phyloP scores from a whole-genome alignment of 2,113 vertebrate species.

The Montifringilla adamsi region DNA sequence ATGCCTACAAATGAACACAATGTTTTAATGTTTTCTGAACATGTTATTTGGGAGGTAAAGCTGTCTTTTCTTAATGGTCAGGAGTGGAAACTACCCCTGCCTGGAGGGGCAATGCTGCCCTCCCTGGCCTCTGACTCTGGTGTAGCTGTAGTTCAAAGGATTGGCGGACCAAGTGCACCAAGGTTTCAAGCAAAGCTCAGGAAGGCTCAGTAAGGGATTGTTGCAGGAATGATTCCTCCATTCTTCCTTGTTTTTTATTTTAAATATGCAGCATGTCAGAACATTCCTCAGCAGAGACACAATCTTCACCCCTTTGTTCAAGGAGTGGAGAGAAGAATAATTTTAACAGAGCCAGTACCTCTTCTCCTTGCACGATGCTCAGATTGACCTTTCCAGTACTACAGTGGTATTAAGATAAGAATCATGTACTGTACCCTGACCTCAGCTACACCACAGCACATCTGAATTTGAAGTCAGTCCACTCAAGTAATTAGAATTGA shows the following conservation, averaged over 20 bases:
- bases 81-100: not conserved
- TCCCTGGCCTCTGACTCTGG: not conserved
- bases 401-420: constrained; percentile 18
- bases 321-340: not conserved
- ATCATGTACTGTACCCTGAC: constrained; percentile 10
- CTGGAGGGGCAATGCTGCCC: not conserved
- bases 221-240: not conserved
- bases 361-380: not conserved
- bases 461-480: not conserved
- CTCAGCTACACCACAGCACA: not conserved
- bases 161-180: not conserved
- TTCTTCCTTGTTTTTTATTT: not conserved
- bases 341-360: not conserved
- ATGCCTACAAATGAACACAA: not conserved
- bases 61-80: not conserved
- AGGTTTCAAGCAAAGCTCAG: not conserved
- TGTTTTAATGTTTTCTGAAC: not conserved
- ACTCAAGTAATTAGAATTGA: constrained; percentile 11
- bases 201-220: not conserved
- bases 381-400: not conserved
- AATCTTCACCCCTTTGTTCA: constrained; percentile 6
- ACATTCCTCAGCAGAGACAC: not conserved
- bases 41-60: not conserved
- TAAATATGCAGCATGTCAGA: not conserved
- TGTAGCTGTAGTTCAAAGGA: not conserved